Base-by-base conservation (phyloP, 2,113 vertebrate species). In the Gadus macrocephalus region DNA sequence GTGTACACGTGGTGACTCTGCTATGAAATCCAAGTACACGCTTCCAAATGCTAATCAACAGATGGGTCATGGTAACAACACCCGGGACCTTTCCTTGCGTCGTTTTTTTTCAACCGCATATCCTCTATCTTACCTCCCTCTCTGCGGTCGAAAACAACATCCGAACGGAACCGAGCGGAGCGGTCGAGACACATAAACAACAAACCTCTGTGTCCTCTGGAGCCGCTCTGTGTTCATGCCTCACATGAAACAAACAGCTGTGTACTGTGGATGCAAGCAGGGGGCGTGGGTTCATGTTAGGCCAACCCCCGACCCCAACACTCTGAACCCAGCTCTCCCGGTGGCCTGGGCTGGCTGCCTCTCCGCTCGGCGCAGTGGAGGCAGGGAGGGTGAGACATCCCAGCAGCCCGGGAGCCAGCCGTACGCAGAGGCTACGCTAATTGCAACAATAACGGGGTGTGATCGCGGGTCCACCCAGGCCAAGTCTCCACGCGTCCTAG, bases 361-460 rank as follows among this genome's bases (percentile, higher is more conserved):
- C 55, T 77, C 73, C 82, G 76, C 78, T 78, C 83, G 86, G 86
- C 86, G 88, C 75, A 81, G 80, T 58, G 88, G 80, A 82, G 78
- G 85, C 86, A 81, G 79, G 74, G 83, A 87, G 88, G 89, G 88
- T 78, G 78, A 72, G 79, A 80, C 83, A 75, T 72, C 62, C 79
- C 42, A 49, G 42, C 42, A 82, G 85, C 78, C 86, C 75, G 82
- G 81, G 77, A 81, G 83, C 84, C 72, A 4, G 5, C 63, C 81
- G 82, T 80, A 81, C 78, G 58, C 71, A 27, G 72, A 78, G 82
- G 81, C 76, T 49, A 42, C 66, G 53, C 86, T 90, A 90, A 90
- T 90, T 89, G 88, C 87, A 87, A 89, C 87, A 89, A 88, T 89
- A 89, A 88, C 87, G 87, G 86, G 84, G 85, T 77, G 75, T 85